Evolutionary conservation across 2,113 vertebrate species (phyloP), one percentile per base, ranked within the genome.

Genomic region (Promerops cafer): DNA sequence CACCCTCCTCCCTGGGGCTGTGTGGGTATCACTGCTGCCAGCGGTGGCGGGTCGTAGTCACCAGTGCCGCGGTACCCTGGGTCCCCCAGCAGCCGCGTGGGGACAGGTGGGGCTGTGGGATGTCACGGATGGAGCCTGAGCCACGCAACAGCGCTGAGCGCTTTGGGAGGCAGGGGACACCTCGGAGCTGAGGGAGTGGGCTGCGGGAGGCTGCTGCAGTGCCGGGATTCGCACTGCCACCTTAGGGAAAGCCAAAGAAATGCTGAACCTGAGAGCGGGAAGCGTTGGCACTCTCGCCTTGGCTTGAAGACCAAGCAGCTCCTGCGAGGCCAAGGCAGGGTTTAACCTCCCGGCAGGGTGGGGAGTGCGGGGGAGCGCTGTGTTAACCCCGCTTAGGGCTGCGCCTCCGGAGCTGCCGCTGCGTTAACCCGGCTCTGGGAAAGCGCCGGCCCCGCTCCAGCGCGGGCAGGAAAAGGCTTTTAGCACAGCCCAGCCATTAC

Each of bases 171-270:
- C 72, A 17, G 52, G 71, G 45, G 28, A 57, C 75, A 47, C 18
- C 66, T 50, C 9, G 68, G 64, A 89, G 60, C 23, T 15, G 50
- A 5, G 35, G 23, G 7, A 15, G 24, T 0, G 56, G 8, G 9
- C 3, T 74, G 72, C 6, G 2, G 54, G 84, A 95, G 70, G 82
- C 79, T 52, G 94, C 76, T 52, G 90, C 90, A 28, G 71, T 68
- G 4, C 80, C 31, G 87, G 90, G 94, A 63, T 92, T 78, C 23
- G 44, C 83, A 85, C 92, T 89, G 88, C 94, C 93, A 87, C 94
- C 93, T 92, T 81, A 81, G 93, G 94, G 95, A 93, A 23, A 92
- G 92, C 54, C 45, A 60, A 39, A 86, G 95, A 95, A 96, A 70
- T 52, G 94, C 94, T 81, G 4, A 54, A 54, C 39, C 60, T 10